Percentiles rank a stretch among this genome's conserved stretches.
Evolutionary conservation across 2,888 invertebrate species (phyloP).

Genomic region (Gastracanthus pulcherrimus): DNA sequence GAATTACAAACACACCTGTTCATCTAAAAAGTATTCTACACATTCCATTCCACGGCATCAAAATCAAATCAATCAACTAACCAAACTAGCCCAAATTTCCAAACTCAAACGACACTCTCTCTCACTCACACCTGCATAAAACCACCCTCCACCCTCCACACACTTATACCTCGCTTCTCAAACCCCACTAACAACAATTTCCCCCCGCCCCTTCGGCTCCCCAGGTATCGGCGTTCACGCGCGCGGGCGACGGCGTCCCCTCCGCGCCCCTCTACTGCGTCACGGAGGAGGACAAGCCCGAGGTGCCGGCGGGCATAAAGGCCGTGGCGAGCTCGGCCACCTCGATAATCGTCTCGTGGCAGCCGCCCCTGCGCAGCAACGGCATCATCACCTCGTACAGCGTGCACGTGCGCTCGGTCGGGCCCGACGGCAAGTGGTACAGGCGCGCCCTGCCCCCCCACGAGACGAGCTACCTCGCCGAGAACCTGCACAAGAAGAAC

Average conservation of each 20-base stretch:
- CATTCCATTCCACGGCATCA: no score
- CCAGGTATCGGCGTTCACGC: slow-evolving; percentile 92
- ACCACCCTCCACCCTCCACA: no score
- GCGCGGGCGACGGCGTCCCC: slow-evolving; percentile 92
- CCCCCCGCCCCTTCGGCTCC: slow-evolving; percentile 85
- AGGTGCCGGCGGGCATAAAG: slow-evolving; percentile 93
- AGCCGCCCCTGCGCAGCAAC: slow-evolving; percentile 90
- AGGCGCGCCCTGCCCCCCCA: slow-evolving; percentile 69
- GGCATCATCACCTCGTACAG: slow-evolving; percentile 80
- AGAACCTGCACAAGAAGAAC: slow-evolving; percentile 75
- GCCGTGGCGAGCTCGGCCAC: slow-evolving; percentile 91
- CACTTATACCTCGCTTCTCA: no score
- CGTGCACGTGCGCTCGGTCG: slow-evolving; percentile 71
- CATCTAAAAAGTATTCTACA: no score
- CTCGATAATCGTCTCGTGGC: slow-evolving; percentile 93
- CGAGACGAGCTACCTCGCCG: slow-evolving; percentile 74
- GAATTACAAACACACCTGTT: no score
- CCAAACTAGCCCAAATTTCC: no score
- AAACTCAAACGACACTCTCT: no score
- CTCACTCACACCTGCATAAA: no score
- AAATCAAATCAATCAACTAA: no score
- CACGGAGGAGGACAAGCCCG: slow-evolving; percentile 95
- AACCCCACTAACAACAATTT: not conserved
- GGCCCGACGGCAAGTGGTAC: slow-evolving; percentile 73
- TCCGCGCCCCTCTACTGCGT: slow-evolving; percentile 91